A percentile compares a stretch with the other conserved stretches of the same genome.
Conservation (phyloP, 2,888 invertebrate genomes). For the Pyrocoelia pectoralis region DNA sequence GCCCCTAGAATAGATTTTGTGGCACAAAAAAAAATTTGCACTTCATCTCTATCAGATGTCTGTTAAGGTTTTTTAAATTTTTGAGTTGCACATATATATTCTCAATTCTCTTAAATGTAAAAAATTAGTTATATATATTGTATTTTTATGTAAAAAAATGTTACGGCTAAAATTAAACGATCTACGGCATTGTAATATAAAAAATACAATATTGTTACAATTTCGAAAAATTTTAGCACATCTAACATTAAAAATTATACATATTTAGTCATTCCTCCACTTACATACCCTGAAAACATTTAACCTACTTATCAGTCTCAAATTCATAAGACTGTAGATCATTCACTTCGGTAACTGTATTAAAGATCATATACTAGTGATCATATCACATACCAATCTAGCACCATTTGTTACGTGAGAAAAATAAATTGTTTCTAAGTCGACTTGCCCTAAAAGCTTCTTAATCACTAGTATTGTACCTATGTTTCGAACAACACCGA, state of each 20-base stretch:
- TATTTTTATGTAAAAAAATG: neutral
- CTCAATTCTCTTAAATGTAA: neutral
- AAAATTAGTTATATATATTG: neutral
- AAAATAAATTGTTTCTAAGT: slow-evolving; percentile 1
- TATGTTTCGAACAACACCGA: neutral
- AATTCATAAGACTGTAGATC: slow-evolving; percentile 10
- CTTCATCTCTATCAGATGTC: slow-evolving; percentile 53
- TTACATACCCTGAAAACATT: neutral
- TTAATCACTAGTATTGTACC: neutral
- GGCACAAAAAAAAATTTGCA: slow-evolving; percentile 48
- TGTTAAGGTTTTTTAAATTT: slow-evolving; percentile 34
- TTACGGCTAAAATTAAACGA: neutral
- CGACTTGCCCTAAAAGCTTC: neutral
- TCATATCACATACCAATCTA: slow-evolving; percentile 31
- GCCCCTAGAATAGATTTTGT: too few species aligned
- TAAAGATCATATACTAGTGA: slow-evolving; percentile 25
- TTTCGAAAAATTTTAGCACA: too few species aligned
- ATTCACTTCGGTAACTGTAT: slow-evolving; percentile 24
- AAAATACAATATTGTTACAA: too few species aligned
- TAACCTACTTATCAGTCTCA: slow-evolving; percentile 9
- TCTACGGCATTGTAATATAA: too few species aligned
- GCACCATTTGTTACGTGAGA: slow-evolving; percentile 26
- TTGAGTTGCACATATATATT: neutral
- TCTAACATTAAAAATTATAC: too few species aligned
- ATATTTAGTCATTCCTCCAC: too few species aligned